Conservation (phyloP, 2,888 invertebrate genomes). For the Noctua comes region DNA sequence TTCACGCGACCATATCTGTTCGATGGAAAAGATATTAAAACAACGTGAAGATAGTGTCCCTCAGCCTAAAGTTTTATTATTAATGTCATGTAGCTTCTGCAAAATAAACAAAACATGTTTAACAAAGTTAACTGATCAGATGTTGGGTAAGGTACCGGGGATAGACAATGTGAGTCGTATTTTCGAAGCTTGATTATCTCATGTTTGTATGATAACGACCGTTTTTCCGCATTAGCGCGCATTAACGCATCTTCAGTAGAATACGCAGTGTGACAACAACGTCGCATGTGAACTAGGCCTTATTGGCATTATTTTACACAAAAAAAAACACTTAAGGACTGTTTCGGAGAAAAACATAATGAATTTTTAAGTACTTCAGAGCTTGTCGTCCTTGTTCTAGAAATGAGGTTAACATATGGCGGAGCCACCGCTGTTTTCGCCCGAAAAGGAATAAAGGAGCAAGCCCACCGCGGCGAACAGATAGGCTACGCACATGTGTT, state of each 20-base stretch:
- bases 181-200: neutral
- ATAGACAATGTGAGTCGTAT: neutral
- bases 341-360: conserved; percentile 1
- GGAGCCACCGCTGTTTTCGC: neutral
- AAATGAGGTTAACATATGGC: conserved; percentile 19
- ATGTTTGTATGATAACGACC: neutral
- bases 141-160: neutral
- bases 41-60: neutral
- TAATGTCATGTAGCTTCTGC: neutral
- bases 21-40: neutral
- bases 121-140: neutral
- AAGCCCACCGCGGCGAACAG: too few relatives aligned
- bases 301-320: neutral
- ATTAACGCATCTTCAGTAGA: neutral
- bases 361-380: neutral
- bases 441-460: neutral
- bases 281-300: neutral
- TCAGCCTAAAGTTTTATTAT: neutral
- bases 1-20: conserved; percentile 98
- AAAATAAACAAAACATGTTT: neutral
- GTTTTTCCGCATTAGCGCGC: neutral
- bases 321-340: conserved; percentile 7
- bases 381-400: conserved; percentile 21
- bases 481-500: too few relatives aligned
- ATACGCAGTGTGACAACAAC: neutral